phyloP scores from a whole-genome alignment of 2,797 vertebrate species.

The Limnodromus scolopaceus region DNA sequence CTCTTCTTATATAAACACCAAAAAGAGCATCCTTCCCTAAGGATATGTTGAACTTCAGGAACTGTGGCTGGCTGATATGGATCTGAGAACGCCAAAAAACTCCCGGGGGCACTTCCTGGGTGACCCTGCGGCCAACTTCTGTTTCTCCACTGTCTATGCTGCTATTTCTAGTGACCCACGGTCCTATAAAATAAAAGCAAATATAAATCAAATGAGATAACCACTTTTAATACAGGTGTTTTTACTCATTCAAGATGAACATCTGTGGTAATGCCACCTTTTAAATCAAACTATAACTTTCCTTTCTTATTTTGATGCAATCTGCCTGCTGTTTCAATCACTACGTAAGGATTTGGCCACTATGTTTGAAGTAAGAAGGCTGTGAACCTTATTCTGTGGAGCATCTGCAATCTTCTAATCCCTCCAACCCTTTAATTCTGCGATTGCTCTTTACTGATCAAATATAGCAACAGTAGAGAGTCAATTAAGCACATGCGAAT shows the following conservation, averaged over 20 bases:
- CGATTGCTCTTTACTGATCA: conserved; percentile 57
- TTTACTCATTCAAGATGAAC: background rate
- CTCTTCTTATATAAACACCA: conserved; percentile 89
- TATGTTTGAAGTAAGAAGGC: background rate
- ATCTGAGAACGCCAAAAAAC: conserved; percentile 89
- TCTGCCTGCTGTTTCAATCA: background rate
- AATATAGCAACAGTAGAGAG: conserved; percentile 26
- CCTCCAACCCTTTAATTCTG: conserved; percentile 31
- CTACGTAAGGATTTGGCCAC: background rate
- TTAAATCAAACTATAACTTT: conserved; percentile 16
- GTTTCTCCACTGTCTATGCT: conserved; percentile 94
- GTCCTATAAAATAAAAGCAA: conserved; percentile 77
- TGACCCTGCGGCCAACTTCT: conserved; percentile 91
- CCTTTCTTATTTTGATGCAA: background rate
- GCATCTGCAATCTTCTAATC: conserved; percentile 4
- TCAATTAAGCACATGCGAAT: conserved; percentile 18
- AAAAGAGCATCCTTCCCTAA: conserved; percentile 90
- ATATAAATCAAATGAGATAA: background rate
- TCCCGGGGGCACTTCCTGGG: conserved; percentile 91
- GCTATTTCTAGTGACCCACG: conserved; percentile 90
- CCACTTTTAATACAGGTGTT: background rate
- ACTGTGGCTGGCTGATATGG: conserved; percentile 87
- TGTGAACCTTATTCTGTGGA: background rate
- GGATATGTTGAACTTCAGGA: conserved; percentile 92
- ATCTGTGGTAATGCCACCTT: background rate